Conservation (phyloP, 53 echinoderm and acorn worm species). For the Holothuria scabra region DNA sequence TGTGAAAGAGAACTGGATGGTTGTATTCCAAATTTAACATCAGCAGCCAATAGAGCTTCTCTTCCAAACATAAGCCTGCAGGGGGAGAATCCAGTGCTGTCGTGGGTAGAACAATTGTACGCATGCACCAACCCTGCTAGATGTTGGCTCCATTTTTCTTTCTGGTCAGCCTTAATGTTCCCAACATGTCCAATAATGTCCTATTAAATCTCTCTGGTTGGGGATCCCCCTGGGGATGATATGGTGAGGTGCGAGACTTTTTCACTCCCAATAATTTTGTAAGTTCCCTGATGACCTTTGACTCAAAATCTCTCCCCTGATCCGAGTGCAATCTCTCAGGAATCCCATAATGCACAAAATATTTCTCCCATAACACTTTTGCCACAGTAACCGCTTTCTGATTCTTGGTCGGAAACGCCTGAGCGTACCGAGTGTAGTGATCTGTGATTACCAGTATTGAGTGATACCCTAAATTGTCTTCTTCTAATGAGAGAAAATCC, state of each 20-base stretch:
- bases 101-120: constrained; percentile 49
- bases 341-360: constrained; percentile 66
- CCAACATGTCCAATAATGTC: constrained; percentile 20
- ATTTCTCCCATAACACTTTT: constrained; percentile 61
- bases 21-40: constrained; percentile 16
- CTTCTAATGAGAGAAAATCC: constrained; percentile 53
- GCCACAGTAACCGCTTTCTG: constrained; percentile 66
- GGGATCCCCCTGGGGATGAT: constrained; percentile 71
- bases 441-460: constrained; percentile 67
- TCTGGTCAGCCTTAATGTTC: background rate
- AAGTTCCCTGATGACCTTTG: constrained; percentile 55
- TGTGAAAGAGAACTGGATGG: background rate
- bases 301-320: constrained; percentile 62
- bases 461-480: constrained; percentile 47
- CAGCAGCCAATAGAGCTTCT: constrained; percentile 54
- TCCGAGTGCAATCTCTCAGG: constrained; percentile 69
- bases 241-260: constrained; percentile 59
- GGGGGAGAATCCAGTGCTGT: constrained; percentile 60
- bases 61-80: constrained; percentile 71
- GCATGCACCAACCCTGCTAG: background rate
- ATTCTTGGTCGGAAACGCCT: constrained; percentile 51
- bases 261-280: constrained; percentile 51
- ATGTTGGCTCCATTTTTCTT: constrained; percentile 19
- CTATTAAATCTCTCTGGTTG: constrained; percentile 65
- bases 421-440: constrained; percentile 57